Conservation (phyloP, 2,113 vertebrate species). For the Thalassoma bifasciatum region DNA sequence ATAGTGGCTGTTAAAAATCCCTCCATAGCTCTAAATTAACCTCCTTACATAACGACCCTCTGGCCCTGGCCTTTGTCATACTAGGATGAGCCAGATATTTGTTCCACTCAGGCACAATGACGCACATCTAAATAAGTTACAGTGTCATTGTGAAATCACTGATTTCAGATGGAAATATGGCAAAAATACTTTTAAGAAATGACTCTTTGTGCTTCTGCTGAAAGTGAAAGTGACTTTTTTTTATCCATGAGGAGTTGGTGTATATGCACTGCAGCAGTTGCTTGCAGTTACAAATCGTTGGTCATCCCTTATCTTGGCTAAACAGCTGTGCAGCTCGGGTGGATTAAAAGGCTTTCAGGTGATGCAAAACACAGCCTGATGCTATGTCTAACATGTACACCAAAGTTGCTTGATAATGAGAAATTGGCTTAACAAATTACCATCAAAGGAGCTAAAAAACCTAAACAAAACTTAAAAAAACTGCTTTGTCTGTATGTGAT, state of each 20-base stretch:
- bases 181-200: no score
- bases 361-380: conserved; percentile 29
- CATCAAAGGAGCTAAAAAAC: neutral
- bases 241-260: neutral
- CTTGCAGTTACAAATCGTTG: conserved; percentile 23
- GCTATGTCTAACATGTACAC: neutral
- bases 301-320: conserved; percentile 41
- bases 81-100: conserved; percentile 36
- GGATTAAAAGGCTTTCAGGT: conserved; percentile 55
- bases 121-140: conserved; percentile 16
- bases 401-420: neutral
- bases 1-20: conserved; percentile 9
- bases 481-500: no score
- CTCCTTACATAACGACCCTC: conserved; percentile 56
- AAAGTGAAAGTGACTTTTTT: neutral
- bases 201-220: neutral
- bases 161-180: neutral
- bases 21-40: conserved; percentile 15
- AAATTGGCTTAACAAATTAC: neutral
- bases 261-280: neutral
- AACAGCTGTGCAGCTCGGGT: conserved; percentile 42
- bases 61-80: conserved; percentile 25
- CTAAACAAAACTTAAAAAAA: no score
- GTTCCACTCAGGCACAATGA: conserved; percentile 25
- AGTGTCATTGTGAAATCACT: conserved; percentile 18